Conservation (phyloP, 2,888 invertebrate species). For the Sarcophaga caerulescens region DNA sequence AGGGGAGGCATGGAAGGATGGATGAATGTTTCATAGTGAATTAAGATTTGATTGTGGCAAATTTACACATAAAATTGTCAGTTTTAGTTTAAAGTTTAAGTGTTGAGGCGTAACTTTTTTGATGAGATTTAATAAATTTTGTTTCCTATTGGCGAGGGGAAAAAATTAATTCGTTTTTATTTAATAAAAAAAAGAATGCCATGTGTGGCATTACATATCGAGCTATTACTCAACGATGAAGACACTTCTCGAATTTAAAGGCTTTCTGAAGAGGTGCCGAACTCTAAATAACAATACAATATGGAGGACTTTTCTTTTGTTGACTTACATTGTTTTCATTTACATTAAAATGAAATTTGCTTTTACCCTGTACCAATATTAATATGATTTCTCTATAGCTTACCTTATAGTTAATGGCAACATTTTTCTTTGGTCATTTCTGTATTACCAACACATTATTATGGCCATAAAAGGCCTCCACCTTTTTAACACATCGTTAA, state of each 20-base stretch:
- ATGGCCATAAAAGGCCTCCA: constrained; percentile 31
- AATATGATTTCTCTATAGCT: neutral
- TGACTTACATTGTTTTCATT: too few relatives aligned
- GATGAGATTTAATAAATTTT: too few relatives aligned
- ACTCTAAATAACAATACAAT: neutral
- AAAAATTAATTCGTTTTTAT: neutral
- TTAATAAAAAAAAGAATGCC: neutral
- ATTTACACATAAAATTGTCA: constrained; percentile 30
- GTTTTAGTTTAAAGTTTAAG: constrained; percentile 40
- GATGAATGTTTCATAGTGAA: neutral
- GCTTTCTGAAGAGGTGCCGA: too few relatives aligned
- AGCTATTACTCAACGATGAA: too few relatives aligned
- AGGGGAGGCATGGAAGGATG: too few relatives aligned
- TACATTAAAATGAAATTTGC: neutral
- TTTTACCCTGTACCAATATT: neutral
- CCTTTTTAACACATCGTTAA: constrained; percentile 56
- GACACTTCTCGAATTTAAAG: too few relatives aligned
- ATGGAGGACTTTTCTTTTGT: neutral
- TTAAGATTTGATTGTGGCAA: constrained; percentile 3
- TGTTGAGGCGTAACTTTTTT: constrained; percentile 38
- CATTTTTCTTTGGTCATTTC: neutral
- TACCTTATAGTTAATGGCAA: neutral
- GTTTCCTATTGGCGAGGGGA: neutral
- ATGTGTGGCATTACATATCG: too few relatives aligned
- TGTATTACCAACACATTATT: constrained; percentile 5